These are phyloP conservation scores for Reticulitermes speratus DNA, from an alignment of 1,140 invertebrate species.

Conservation along the genomic window DNA sequence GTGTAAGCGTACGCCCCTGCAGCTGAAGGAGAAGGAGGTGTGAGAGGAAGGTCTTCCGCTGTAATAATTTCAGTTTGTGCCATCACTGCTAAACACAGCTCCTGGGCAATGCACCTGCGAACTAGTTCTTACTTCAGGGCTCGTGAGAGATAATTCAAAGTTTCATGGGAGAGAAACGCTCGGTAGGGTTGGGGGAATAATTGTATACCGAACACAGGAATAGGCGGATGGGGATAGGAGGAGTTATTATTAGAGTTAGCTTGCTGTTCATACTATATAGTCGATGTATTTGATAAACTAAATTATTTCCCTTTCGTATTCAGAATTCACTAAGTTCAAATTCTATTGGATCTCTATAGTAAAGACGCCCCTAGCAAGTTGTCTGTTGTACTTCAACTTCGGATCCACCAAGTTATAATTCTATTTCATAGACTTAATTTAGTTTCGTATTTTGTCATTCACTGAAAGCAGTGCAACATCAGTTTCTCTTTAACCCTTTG, in stretches of 20 bases:
- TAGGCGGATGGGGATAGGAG: not conserved
- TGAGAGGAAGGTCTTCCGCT: not conserved
- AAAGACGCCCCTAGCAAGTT: not conserved
- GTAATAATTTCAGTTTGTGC: conserved; percentile 4
- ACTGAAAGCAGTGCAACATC: not conserved
- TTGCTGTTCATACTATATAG: not conserved
- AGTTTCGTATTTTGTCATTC: not conserved
- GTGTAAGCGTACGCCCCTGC: not conserved
- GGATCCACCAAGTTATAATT: not conserved
- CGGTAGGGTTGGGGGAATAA: not conserved
- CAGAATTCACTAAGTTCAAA: not conserved
- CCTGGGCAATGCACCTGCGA: not conserved
- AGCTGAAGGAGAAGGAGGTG: not conserved
- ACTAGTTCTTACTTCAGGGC: not conserved
- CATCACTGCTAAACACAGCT: not conserved
- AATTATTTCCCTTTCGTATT: conserved; percentile 2
- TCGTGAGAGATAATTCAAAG: not conserved
- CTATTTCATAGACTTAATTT: not conserved
- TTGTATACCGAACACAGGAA: not conserved
- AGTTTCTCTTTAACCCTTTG: not conserved
- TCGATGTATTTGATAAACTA: not conserved
- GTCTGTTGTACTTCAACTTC: not conserved
- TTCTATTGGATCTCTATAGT: not conserved
- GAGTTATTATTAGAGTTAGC: not conserved
- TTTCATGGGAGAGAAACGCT: not conserved